These are phyloP conservation scores for Leptinotarsa texana DNA, from an alignment of 1,140 invertebrate genomes.

Conservation along the genomic window DNA sequence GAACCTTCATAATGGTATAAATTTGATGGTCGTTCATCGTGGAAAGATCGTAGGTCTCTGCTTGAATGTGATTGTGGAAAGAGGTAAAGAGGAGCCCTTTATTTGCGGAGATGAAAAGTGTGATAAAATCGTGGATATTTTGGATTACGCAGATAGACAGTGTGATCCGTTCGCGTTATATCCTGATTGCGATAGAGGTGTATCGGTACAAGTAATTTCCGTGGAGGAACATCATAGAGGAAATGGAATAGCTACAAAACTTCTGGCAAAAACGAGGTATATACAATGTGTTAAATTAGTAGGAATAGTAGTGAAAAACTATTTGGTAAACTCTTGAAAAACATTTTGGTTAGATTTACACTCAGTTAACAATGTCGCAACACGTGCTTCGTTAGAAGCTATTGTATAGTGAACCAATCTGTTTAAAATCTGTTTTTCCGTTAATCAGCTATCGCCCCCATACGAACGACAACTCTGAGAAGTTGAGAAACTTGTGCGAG, in stretches of 20 bases:
- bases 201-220: conserved; percentile 15
- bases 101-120: conserved; percentile 10
- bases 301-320: too few species aligned
- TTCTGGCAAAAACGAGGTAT: background rate
- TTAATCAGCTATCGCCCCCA: too few species aligned
- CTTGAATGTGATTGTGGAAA: conserved; percentile 5
- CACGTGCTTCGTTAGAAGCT: too few species aligned
- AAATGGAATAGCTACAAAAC: conserved; percentile 8
- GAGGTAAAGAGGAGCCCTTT: background rate
- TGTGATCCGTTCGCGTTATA: conserved; percentile 11
- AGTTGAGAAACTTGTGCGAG: too few species aligned
- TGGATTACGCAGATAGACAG: conserved; percentile 10
- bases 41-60: conserved; percentile 7
- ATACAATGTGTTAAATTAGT: too few species aligned
- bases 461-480: too few species aligned
- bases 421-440: too few species aligned
- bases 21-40: conserved; percentile 1
- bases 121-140: conserved; percentile 2
- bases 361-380: too few species aligned
- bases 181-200: conserved; percentile 4
- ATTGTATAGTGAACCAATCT: too few species aligned
- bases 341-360: too few species aligned
- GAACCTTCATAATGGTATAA: conserved; percentile 7
- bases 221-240: background rate
- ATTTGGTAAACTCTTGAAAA: too few species aligned